Percentiles rank a stretch among this genome's conserved stretches.
Conservation (phyloP, 1,140 invertebrate species). For the Drosophila mauritiana region DNA sequence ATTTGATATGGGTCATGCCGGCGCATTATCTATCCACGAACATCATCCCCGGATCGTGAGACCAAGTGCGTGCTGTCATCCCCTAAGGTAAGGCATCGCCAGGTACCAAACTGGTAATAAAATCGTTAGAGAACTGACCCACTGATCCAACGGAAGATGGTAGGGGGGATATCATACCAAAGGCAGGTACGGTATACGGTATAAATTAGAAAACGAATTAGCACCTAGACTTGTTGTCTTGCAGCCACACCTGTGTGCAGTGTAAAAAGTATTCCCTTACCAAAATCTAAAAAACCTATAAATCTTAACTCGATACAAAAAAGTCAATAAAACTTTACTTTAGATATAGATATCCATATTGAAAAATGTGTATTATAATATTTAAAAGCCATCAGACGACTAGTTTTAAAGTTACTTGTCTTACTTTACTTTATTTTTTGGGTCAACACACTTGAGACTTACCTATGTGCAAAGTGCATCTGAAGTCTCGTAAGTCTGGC, state of each 20-base stretch:
- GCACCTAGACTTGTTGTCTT: not conserved
- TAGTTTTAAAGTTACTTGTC: too few relatives aligned
- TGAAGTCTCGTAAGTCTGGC: not conserved
- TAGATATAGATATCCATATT: too few relatives aligned
- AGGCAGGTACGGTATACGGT: not conserved
- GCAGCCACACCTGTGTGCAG: not conserved
- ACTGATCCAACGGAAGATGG: slow-evolving; percentile 1
- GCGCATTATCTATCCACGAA: slow-evolving; percentile 16
- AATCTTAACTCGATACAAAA: too few relatives aligned
- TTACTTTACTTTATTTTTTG: not conserved
- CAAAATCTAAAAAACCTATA: not conserved
- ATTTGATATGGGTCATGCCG: slow-evolving; percentile 50
- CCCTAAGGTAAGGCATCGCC: slow-evolving; percentile 22
- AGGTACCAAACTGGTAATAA: slow-evolving; percentile 3
- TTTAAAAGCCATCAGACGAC: too few relatives aligned
- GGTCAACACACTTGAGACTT: not conserved
- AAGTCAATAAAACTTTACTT: too few relatives aligned
- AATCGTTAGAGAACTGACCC: slow-evolving; percentile 8
- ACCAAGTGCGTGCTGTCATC: slow-evolving; percentile 35
- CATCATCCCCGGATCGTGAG: slow-evolving; percentile 28
- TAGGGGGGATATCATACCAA: not conserved
- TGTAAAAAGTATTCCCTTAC: not conserved
- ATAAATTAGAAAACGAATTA: not conserved
- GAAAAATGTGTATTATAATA: too few relatives aligned
- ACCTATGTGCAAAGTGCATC: slow-evolving; percentile 6